These are phyloP conservation scores for Bedellia somnulentella DNA, from an alignment of 2,888 invertebrate genomes.

Conservation along the genomic window DNA sequence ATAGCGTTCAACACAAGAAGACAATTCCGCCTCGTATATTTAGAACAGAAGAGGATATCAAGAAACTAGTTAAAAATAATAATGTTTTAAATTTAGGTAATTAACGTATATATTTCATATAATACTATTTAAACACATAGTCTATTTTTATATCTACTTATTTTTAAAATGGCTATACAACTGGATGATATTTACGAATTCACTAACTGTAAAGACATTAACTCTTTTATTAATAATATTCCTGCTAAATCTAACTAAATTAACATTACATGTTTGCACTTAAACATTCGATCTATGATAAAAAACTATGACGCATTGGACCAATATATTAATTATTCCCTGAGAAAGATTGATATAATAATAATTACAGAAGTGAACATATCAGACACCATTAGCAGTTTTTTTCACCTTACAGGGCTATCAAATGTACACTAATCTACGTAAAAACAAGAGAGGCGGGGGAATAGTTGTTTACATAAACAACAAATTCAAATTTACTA, in stretches of 20 bases:
- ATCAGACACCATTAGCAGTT: too few species aligned
- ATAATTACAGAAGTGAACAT: too few species aligned
- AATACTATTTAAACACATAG: neutral
- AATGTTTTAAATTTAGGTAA: neutral
- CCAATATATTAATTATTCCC: too few species aligned
- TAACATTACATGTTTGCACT: slow-evolving; percentile 9
- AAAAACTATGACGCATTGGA: too few species aligned
- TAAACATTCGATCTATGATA: slow-evolving; percentile 13
- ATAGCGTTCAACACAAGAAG: slow-evolving; percentile 1
- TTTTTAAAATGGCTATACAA: too few species aligned
- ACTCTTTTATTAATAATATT: neutral
- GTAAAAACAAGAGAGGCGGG: too few species aligned
- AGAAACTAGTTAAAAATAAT: neutral
- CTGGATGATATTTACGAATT: neutral
- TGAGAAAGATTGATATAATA: too few species aligned
- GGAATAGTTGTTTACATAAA: too few species aligned
- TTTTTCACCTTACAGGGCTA: too few species aligned
- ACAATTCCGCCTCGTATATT: neutral
- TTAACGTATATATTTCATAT: too few species aligned
- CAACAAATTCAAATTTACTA: too few species aligned
- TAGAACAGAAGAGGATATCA: neutral
- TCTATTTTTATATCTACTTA: neutral
- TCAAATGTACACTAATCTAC: too few species aligned
- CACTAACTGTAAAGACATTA: neutral
- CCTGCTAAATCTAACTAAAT: neutral